These are phyloP conservation scores for Drosophila algonquin DNA, from an alignment of 2,888 invertebrate genomes.

Conservation along the genomic window DNA sequence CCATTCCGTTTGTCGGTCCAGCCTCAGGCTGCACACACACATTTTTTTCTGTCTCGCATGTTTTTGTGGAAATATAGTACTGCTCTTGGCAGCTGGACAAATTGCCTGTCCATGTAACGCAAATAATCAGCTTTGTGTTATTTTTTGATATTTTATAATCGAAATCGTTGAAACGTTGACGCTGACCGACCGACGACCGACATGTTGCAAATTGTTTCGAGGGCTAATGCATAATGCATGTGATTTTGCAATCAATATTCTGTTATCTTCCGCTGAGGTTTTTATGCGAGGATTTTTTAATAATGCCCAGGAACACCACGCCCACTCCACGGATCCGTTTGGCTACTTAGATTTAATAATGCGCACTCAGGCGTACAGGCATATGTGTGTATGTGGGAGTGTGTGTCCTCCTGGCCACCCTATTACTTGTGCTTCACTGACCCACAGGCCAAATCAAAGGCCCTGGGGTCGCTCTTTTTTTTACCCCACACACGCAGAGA, in stretches of 20 bases:
- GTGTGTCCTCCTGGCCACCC: constrained; percentile 41
- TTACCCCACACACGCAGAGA: constrained; percentile 22
- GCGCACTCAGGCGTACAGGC: constrained; percentile 60
- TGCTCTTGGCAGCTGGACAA: constrained; percentile 63
- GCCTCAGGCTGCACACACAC: constrained; percentile 15
- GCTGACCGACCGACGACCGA: not conserved
- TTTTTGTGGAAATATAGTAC: constrained; percentile 30
- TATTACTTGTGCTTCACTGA: constrained; percentile 69
- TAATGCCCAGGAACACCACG: constrained; percentile 32
- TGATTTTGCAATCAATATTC: constrained; percentile 41
- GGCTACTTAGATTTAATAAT: constrained; percentile 72
- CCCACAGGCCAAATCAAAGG: constrained; percentile 72
- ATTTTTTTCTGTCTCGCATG: not conserved
- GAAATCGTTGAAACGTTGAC: constrained; percentile 5
- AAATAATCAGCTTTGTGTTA: constrained; percentile 53
- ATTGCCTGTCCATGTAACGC: constrained; percentile 54
- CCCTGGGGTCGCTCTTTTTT: constrained; percentile 57
- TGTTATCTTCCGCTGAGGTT: constrained; percentile 37
- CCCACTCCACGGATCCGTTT: constrained; percentile 20
- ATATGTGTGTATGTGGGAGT: constrained; percentile 13
- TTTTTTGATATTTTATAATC: constrained; percentile 13
- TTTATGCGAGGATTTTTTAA: constrained; percentile 25
- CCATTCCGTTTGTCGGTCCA: constrained; percentile 27
- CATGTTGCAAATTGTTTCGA: constrained; percentile 7
- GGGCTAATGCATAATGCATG: constrained; percentile 65